Percentiles rank a stretch among this genome's conserved stretches.
Evolutionary conservation across 2,113 vertebrate genomes (phyloP).

Genomic region (Acinonyx jubatus): DNA sequence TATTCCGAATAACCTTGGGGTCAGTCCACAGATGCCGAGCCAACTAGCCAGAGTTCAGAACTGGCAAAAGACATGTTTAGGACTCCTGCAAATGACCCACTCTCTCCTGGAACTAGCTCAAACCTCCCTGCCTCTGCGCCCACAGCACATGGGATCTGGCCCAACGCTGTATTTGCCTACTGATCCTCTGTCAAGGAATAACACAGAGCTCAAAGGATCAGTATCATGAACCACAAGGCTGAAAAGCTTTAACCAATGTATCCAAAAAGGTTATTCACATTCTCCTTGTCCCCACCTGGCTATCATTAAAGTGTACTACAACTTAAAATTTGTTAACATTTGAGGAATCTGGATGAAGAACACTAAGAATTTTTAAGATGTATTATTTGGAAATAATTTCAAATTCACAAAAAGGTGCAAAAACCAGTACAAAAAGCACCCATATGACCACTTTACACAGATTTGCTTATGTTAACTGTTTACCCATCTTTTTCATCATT

Average conservation of each 20-base stretch:
- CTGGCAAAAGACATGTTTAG: neutral
- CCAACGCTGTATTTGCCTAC: fast-evolving
- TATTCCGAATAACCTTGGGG: neutral
- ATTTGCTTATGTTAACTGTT: neutral
- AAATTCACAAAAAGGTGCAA: neutral
- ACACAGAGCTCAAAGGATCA: neutral
- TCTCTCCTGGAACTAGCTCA: neutral
- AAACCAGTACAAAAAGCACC: neutral
- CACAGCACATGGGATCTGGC: neutral
- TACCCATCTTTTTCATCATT: neutral
- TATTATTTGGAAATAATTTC: constrained; percentile 20
- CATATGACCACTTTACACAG: neutral
- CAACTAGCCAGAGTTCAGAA: neutral
- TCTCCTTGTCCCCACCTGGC: neutral
- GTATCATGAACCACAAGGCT: neutral
- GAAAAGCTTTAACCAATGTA: neutral
- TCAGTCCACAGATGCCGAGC: neutral
- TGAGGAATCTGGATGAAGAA: neutral
- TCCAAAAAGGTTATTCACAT: neutral
- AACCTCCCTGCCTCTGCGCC: neutral
- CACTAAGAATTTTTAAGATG: neutral
- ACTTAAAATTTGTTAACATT: neutral
- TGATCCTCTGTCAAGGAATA: neutral
- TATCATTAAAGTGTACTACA: neutral
- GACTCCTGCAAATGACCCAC: neutral